A percentile compares a stretch with the other conserved stretches of the same genome.
phyloP scores from a whole-genome alignment of 2,797 vertebrate species.

The Cynodonichthys magdalenae region DNA sequence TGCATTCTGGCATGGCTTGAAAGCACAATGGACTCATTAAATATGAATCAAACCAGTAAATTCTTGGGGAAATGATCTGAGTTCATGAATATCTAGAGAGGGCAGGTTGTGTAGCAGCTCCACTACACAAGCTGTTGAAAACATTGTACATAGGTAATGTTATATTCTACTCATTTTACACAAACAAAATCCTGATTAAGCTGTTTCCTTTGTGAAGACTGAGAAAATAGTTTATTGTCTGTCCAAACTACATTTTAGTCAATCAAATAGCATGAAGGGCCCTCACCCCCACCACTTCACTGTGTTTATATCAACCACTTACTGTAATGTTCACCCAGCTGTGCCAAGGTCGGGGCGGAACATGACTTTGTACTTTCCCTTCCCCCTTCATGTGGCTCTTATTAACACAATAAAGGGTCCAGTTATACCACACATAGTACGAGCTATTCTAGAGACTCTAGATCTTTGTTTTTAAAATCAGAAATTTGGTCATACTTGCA shows the following conservation, averaged over 20 bases:
- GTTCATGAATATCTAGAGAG: background rate
- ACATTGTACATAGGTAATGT: background rate
- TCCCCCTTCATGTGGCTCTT: background rate
- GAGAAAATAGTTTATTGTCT: background rate
- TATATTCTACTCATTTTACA: no score
- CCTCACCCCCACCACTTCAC: background rate
- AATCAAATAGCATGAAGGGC: background rate
- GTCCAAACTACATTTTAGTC: background rate
- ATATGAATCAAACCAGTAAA: background rate
- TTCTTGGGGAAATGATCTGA: background rate
- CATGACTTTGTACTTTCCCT: background rate
- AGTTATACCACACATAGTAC: background rate
- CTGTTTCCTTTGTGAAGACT: background rate
- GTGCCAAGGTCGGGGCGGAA: slow-evolving; percentile 3
- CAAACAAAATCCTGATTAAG: background rate
- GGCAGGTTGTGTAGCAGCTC: background rate
- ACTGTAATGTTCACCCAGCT: slow-evolving; percentile 10
- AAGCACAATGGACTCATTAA: background rate
- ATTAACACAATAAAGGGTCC: background rate
- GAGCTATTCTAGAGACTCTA: no score
- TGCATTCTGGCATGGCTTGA: background rate
- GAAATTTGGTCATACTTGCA: no score
- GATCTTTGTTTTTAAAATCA: no score
- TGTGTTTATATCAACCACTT: background rate
- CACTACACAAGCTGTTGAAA: background rate